Evolutionary conservation across 64 coral and sea anemone genomes (phyloP).

Genomic region (Montipora foliosa): DNA sequence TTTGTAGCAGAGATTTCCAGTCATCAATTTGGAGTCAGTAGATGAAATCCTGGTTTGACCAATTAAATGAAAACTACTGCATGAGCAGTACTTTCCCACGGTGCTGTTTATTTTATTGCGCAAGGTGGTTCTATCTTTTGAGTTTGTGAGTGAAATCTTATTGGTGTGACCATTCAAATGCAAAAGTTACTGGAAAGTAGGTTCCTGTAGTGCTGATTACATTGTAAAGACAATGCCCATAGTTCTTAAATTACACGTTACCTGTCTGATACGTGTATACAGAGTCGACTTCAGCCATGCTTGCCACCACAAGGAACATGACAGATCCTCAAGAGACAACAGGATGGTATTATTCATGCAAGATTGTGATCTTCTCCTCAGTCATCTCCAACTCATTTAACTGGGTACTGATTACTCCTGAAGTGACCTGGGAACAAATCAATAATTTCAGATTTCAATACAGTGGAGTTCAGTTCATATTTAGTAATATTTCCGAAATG

Average conservation of each 20-base stretch:
- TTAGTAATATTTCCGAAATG: too few relatives aligned
- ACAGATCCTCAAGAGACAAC: constrained; percentile 95
- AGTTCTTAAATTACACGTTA: neutral
- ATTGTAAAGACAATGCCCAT: neutral
- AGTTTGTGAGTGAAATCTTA: neutral
- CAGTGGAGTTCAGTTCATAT: too few relatives aligned
- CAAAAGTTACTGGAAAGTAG: neutral
- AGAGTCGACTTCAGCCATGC: constrained; percentile 94
- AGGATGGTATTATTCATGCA: constrained; percentile 93
- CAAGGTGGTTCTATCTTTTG: neutral
- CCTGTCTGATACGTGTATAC: constrained; percentile 98
- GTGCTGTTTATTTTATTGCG: neutral
- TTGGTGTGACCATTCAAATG: neutral
- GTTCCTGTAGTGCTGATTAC: neutral
- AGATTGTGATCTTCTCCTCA: constrained; percentile 88
- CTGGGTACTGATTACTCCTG: constrained; percentile 90
- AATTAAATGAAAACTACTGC: neutral
- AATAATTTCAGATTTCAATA: neutral
- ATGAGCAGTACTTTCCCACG: neutral
- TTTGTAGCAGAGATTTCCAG: too few relatives aligned
- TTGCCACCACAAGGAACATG: constrained; percentile 97
- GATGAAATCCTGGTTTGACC: neutral
- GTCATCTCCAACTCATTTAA: constrained; percentile 94
- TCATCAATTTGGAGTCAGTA: too few relatives aligned
- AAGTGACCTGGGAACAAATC: constrained; percentile 79